Evolutionary conservation across 2,888 invertebrate genomes (phyloP), one percentile per base, ranked within the genome.

Genomic region (Fragum whitleyi): DNA sequence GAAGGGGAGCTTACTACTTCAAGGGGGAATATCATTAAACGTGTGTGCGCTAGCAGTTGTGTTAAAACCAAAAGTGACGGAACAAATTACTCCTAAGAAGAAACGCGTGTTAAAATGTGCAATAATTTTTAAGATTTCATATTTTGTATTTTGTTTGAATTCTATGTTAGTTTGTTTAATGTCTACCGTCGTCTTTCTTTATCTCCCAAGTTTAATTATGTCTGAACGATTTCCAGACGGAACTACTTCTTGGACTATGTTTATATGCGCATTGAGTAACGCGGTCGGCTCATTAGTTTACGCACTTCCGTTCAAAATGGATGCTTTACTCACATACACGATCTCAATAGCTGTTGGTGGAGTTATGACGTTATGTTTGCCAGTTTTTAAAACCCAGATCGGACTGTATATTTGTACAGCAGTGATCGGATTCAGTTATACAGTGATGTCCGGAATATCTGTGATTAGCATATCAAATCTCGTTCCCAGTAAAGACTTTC

Each of bases 1-100:
- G 69, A 23, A 47, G 3, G 69, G 69, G 19, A n/a, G 19, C 14
- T 23, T 69, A 36, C 53, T 69, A 6, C 51, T 69, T 2, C 69
- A 53, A 19, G 69, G 69, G 0, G 69, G 69, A 53, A 29, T 69
- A 28, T 53, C 69, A 53, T 69, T 69, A 16, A 69, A 69, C 28
- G 51, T 69, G 28, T 69, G 69, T 29, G 69, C 69, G 6, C 14
- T 69, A 6, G 69, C 69, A 19, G 51, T 51, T 29, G 51, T 53
- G 23, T 69, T 69, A 21, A 53, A 21, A 19, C 69, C 69, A 14
- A 53, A 29, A 26, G n/a, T 47, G 6, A 21, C 28, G 9, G 26
- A 69, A 19, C 21, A 26, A 53, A 28, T 9, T 0, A n/a, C 19
- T 6, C 16, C 9, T 16, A 69, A 69, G 53, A 53, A 69, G 26